Evolutionary conservation across 2,888 invertebrate species (phyloP).

Genomic region (Schrankia costaestrigalis): DNA sequence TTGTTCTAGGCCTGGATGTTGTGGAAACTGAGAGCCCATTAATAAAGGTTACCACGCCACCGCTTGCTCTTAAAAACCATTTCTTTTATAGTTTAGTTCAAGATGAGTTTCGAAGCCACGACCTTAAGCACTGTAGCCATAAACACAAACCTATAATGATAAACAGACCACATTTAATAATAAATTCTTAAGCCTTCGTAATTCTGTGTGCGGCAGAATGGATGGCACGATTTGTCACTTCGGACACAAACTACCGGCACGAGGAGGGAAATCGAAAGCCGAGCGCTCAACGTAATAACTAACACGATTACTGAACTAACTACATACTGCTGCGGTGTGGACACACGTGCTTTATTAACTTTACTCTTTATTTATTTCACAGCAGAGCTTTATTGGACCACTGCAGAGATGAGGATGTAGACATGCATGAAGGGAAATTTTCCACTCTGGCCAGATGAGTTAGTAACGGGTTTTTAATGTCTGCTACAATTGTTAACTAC

Average conservation of each 20-base stretch:
- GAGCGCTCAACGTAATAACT: constrained; percentile 14
- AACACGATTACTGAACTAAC: constrained; percentile 8
- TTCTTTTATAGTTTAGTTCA: no score
- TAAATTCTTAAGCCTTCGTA: constrained; percentile 24
- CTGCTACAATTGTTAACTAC: no score
- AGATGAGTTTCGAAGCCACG: constrained; percentile 4
- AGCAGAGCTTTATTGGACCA: no score
- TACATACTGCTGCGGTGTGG: not conserved
- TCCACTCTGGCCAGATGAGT: no score
- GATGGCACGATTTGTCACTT: constrained; percentile 24
- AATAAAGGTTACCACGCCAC: no score
- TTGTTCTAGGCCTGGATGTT: no score
- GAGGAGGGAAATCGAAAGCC: constrained; percentile 26
- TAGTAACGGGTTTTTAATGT: no score
- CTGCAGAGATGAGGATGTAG: no score
- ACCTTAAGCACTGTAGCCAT: no score
- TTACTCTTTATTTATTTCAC: not conserved
- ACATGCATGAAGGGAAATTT: no score
- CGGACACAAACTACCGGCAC: constrained; percentile 22
- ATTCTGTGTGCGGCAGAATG: constrained; percentile 21
- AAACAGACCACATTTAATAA: constrained; percentile 7
- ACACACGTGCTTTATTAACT: not conserved
- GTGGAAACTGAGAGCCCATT: no score
- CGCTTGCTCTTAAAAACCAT: not conserved
- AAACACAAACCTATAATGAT: no score